These are phyloP conservation scores for Caenorhabditis inopinata DNA, from an alignment of 1,140 invertebrate species.

Conservation along the genomic window DNA sequence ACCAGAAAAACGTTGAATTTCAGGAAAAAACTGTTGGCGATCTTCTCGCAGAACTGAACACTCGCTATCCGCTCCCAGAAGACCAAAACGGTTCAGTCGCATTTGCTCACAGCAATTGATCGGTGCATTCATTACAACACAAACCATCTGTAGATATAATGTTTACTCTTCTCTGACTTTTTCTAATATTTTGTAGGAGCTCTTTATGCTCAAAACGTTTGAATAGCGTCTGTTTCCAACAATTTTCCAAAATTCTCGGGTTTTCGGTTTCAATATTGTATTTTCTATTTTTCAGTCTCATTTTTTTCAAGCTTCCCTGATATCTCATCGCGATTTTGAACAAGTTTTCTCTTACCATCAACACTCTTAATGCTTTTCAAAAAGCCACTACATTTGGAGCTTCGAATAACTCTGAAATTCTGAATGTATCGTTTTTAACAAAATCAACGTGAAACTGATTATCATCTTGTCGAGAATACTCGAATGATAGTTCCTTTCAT, in stretches of 20 bases:
- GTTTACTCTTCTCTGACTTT: too few species aligned
- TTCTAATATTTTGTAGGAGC: too few species aligned
- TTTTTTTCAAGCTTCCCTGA: too few species aligned
- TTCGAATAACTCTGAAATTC: neutral
- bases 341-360: too few species aligned
- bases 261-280: too few species aligned
- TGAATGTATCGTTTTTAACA: neutral
- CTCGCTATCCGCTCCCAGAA: neutral
- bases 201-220: too few species aligned
- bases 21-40: neutral
- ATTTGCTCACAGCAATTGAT: neutral
- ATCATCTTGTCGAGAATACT: neutral
- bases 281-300: too few species aligned
- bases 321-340: too few species aligned
- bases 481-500: neutral
- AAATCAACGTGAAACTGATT: neutral
- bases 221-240: too few species aligned
- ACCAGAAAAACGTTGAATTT: neutral
- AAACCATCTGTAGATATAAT: neutral
- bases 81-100: neutral
- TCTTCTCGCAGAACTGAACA: neutral
- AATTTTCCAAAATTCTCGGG: too few species aligned
- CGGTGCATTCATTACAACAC: neutral
- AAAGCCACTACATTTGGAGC: too few species aligned
- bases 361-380: too few species aligned